Base-by-base conservation (phyloP, 2,797 vertebrate genomes). In the Cephalopachus bancanus region DNA sequence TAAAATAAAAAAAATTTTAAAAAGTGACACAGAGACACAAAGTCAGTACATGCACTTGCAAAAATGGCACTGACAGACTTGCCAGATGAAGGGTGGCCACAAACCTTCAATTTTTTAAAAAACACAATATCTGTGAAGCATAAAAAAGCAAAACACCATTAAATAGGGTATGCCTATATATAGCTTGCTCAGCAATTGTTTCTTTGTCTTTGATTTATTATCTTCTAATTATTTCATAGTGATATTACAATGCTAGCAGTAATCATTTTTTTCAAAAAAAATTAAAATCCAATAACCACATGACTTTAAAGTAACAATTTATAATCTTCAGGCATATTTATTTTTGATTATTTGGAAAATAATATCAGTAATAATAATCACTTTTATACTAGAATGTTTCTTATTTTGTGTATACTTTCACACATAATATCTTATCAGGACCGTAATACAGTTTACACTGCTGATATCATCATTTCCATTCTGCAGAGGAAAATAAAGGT, bases 331-430 rank as follows among this genome's bases (percentile, higher is more conserved):
- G 28, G 1, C 3, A 78, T 69, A 83, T 91, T 74, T 94, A 28
- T 75, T 17, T 85, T 86, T 95, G 53, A 86, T 79, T 96, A 89
- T 74, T 15, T 93, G 60, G 33, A 88, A 89, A 86, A 81, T 78
- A 92, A 72, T 79, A 57, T 3, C 15, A 87, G 44, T 44, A 44
- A 44, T 44, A 44, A 44, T 44, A 44, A 44, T 44, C 44, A 44
- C 44, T 44, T 44, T 44, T 44, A 44, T 44, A 44, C 44, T 44
- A 44, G 44, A 44, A 44, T 44, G 44, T 44, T 44, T 44, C 22
- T 91, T 96, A 10, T 20, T 93, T 91, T 91, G 91, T 88, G 44
- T 93, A 69, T 67, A 10, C 22, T 86, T 86, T 91, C 28, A 62
- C 8, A 62, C 6, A 7, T 55, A 44, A 44, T 79, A 62, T 83